phyloP scores from a whole-genome alignment of 2,888 invertebrate genomes.

The Ochropleura leucogaster region DNA sequence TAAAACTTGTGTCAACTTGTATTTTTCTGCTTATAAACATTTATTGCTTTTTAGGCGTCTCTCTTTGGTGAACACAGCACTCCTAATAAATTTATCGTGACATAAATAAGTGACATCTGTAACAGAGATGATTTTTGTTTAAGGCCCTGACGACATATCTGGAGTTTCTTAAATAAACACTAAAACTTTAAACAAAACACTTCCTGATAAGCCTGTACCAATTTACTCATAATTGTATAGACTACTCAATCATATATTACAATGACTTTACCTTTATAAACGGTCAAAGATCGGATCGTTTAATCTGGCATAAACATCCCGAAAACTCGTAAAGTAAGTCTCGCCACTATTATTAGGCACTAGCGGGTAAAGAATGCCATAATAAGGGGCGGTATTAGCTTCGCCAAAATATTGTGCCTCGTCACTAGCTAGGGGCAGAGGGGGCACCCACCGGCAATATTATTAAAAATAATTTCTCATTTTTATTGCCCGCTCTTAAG shows the following conservation, averaged over 20 bases:
- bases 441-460: slow-evolving; percentile 76
- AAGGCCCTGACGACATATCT: neutral
- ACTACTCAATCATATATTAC: slow-evolving; percentile 10
- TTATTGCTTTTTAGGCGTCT: neutral
- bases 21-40: too few relatives aligned
- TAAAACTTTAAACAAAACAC: neutral
- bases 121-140: neutral
- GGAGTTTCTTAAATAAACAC: neutral
- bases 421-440: slow-evolving; percentile 72
- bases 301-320: slow-evolving; percentile 79
- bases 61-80: neutral
- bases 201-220: neutral
- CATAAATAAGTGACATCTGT: neutral
- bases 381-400: slow-evolving; percentile 81
- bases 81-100: neutral
- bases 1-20: neutral
- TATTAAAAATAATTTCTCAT: slow-evolving; percentile 91
- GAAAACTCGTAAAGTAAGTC: slow-evolving; percentile 84
- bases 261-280: slow-evolving; percentile 55
- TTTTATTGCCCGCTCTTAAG: slow-evolving; percentile 85
- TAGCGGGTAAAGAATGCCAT: slow-evolving; percentile 83
- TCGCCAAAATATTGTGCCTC: slow-evolving; percentile 83
- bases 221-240: neutral
- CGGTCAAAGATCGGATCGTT: slow-evolving; percentile 64
- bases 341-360: slow-evolving; percentile 82